Conservation (phyloP, 2,797 vertebrate genomes). For the Chiloscyllium punctatum region DNA sequence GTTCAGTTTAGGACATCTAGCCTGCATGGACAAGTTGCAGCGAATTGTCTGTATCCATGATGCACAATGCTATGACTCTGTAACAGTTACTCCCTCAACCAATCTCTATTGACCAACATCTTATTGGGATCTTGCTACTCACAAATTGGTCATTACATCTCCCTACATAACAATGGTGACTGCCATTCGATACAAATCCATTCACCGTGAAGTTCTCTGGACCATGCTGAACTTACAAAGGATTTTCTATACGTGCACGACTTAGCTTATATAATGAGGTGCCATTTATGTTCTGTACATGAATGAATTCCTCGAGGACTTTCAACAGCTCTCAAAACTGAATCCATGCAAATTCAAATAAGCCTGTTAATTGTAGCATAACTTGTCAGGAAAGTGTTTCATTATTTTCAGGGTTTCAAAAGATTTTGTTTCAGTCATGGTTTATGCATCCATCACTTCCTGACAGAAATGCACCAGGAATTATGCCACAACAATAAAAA, state of each 20-base stretch:
- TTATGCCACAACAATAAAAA: conserved; percentile 1
- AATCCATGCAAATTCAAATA: not conserved
- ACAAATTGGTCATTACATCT: not conserved
- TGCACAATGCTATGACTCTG: no score
- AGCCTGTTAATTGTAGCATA: conserved; percentile 22
- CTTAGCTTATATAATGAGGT: no score
- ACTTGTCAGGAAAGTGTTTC: not conserved
- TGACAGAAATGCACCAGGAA: not conserved
- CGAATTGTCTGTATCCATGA: no score
- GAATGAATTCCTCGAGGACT: not conserved
- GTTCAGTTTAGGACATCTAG: no score
- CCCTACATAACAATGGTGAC: not conserved
- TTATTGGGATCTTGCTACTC: not conserved
- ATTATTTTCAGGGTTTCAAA: conserved; percentile 14
- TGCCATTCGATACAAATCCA: not conserved
- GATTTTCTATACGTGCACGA: not conserved
- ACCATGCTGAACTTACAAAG: not conserved
- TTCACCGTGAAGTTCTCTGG: no score
- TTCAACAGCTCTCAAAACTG: not conserved
- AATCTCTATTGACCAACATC: not conserved
- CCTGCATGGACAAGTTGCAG: no score
- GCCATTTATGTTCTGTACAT: not conserved
- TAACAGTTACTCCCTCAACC: not conserved
- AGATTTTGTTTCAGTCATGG: not conserved
- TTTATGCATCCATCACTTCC: not conserved